phyloP scores from a whole-genome alignment of 2,797 vertebrate species.

The Notolepis coatsorum region DNA sequence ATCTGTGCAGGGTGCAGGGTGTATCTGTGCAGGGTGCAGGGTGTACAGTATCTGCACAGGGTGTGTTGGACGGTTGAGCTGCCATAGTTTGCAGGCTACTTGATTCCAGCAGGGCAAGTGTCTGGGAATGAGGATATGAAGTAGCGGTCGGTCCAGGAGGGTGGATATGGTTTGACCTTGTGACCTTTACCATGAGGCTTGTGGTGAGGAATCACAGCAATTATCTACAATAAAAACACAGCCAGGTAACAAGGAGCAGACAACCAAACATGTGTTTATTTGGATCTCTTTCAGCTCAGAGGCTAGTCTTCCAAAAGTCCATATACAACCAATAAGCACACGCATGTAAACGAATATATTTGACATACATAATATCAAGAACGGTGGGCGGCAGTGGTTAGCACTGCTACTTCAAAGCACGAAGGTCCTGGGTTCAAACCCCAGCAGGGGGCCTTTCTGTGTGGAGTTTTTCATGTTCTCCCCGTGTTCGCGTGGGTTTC shows the following conservation, averaged over 20 bases:
- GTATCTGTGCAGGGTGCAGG: no score
- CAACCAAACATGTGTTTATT: neutral
- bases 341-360: no score
- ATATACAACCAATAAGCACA: no score
- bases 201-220: neutral
- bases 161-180: constrained; percentile 4
- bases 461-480: no score
- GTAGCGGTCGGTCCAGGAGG: neutral
- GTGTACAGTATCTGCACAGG: neutral
- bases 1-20: no score
- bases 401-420: no score
- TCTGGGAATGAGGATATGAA: neutral
- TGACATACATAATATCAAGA: no score
- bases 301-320: no score
- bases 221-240: neutral
- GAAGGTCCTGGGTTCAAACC: no score
- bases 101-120: neutral
- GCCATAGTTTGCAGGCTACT: neutral
- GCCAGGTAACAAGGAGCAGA: neutral
- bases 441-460: no score
- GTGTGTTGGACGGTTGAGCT: neutral
- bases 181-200: neutral
- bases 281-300: neutral
- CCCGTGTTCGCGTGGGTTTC: no score
- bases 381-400: no score